A percentile compares a stretch with the other conserved stretches of the same genome.
phyloP scores from a whole-genome alignment of 2,113 vertebrate species.

The Chamaetylas fuelleborni region DNA sequence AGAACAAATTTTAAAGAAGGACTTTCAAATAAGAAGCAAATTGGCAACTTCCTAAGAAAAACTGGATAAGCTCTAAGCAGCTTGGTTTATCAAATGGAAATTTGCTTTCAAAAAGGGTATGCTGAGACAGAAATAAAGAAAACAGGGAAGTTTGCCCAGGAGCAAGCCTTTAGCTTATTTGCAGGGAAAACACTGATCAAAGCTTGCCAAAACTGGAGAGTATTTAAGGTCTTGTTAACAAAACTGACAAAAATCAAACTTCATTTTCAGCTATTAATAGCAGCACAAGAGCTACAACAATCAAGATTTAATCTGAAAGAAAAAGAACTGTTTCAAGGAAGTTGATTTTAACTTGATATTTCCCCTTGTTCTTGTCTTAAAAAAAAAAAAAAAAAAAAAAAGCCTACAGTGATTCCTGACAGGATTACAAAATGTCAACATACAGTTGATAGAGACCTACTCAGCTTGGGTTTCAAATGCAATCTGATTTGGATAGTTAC shows the following conservation, averaged over 20 bases:
- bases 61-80: slow-evolving; percentile 33
- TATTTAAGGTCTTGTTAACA: slow-evolving; percentile 8
- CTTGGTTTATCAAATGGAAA: slow-evolving; percentile 49
- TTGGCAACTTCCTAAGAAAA: slow-evolving; percentile 48
- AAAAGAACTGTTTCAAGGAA: neutral
- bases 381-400: neutral
- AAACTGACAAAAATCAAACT: slow-evolving; percentile 25
- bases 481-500: too few relatives aligned
- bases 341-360: neutral
- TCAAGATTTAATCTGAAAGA: neutral
- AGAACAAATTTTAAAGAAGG: slow-evolving; percentile 38
- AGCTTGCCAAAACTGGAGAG: neutral
- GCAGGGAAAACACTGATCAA: slow-evolving; percentile 9
- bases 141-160: slow-evolving; percentile 2
- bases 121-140: neutral
- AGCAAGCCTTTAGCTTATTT: neutral
- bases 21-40: slow-evolving; percentile 44
- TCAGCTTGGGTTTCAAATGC: too few relatives aligned
- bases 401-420: neutral
- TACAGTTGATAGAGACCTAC: neutral
- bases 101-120: slow-evolving; percentile 11
- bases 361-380: neutral
- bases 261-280: slow-evolving; percentile 4
- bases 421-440: neutral
- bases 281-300: neutral